Conservation (phyloP, 1,140 invertebrate genomes). For the Paraescarpia echinospica region DNA sequence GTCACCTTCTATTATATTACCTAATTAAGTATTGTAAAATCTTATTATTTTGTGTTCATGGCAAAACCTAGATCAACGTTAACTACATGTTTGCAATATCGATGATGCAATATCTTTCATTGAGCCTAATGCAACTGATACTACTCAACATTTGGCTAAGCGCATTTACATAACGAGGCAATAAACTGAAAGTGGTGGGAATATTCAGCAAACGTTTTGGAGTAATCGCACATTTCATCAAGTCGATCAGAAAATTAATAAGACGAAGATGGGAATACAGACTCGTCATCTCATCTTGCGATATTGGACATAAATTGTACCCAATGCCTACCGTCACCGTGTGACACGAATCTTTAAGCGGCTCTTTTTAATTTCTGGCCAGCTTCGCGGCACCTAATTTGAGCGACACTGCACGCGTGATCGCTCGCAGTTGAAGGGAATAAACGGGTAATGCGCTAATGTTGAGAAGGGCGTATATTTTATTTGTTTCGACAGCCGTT, state of each 20-base stretch:
- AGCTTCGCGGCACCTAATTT: neutral
- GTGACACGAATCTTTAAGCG: neutral
- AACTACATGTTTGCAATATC: neutral
- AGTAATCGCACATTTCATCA: neutral
- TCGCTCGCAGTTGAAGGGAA: neutral
- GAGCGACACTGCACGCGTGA: neutral
- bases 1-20: neutral
- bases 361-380: neutral
- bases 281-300: neutral
- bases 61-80: neutral
- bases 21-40: neutral
- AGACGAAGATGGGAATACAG: neutral
- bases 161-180: neutral
- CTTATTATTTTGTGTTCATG: neutral
- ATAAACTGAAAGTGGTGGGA: neutral
- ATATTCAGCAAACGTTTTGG: neutral
- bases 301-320: neutral
- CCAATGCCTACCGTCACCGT: neutral
- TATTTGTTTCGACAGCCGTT: neutral
- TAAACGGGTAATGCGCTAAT: neutral
- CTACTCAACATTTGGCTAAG: neutral
- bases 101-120: neutral
- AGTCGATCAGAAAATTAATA: constrained; percentile 1
- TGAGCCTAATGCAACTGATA: neutral
- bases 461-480: neutral